These are phyloP conservation scores for Hycleus phaleratus DNA, from an alignment of 1,140 invertebrate species.

Conservation along the genomic window DNA sequence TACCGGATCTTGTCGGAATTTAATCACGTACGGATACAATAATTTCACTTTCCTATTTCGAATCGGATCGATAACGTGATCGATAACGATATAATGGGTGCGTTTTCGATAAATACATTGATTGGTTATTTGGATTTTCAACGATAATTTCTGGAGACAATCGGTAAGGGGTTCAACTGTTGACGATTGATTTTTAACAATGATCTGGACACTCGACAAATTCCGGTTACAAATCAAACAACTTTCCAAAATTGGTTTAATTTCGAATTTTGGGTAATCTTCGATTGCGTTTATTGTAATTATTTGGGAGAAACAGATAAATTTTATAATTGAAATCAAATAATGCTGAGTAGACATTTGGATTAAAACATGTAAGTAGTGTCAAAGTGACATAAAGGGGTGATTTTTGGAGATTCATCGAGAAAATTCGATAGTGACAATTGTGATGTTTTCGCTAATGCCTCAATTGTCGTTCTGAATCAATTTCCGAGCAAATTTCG, in stretches of 20 bases:
- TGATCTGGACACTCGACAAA: no score
- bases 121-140: conserved; percentile 34
- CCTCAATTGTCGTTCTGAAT: no score
- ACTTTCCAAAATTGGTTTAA: conserved; percentile 29
- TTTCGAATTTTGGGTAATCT: conserved; percentile 28
- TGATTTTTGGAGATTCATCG: no score
- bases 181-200: neutral
- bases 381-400: no score
- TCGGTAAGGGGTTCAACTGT: conserved; percentile 19
- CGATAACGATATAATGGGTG: conserved; percentile 42
- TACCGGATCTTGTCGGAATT: conserved; percentile 41
- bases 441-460: no score
- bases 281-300: no score
- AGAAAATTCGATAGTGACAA: no score
- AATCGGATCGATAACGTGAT: conserved; percentile 41
- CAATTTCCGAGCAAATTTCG: no score
- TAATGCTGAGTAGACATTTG: no score
- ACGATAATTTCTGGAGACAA: conserved; percentile 33
- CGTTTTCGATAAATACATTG: conserved; percentile 31
- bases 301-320: no score
- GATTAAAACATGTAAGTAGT: no score
- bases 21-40: conserved; percentile 43
- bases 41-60: conserved; percentile 38
- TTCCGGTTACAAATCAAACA: conserved; percentile 11
- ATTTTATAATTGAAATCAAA: no score